phyloP scores from a whole-genome alignment of 2,797 vertebrate genomes.

The Chelmon rostratus region DNA sequence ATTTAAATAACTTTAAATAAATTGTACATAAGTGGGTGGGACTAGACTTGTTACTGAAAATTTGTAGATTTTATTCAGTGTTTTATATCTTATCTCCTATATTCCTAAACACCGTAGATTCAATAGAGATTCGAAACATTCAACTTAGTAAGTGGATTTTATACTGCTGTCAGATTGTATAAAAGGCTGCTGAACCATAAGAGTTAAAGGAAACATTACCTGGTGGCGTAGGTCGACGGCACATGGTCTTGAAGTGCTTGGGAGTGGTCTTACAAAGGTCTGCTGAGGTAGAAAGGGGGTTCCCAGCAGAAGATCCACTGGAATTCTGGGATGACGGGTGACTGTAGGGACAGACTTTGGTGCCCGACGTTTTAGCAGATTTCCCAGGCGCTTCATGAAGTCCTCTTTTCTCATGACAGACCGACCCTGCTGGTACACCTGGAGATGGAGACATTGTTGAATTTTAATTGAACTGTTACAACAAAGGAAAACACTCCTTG shows the following conservation, averaged over 20 bases:
- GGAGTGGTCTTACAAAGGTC: constrained; percentile 94
- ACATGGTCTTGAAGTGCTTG: constrained; percentile 97
- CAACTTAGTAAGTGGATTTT: not conserved
- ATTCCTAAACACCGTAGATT: not conserved
- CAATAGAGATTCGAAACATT: not conserved
- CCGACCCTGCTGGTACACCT: constrained; percentile 80
- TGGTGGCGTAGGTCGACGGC: constrained; percentile 92
- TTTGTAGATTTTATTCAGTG: not conserved
- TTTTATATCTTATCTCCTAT: not conserved
- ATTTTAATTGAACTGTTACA: not conserved
- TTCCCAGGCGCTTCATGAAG: constrained; percentile 88
- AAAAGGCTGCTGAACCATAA: not conserved
- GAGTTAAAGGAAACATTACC: constrained; percentile 73
- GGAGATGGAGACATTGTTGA: constrained; percentile 13
- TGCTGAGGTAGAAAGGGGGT: constrained; percentile 92
- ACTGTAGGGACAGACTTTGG: constrained; percentile 94
- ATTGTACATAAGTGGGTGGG: not conserved
- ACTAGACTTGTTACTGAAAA: not conserved
- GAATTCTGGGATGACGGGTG: constrained; percentile 87
- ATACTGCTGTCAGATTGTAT: not conserved
- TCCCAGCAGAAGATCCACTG: constrained; percentile 83
- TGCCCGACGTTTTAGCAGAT: constrained; percentile 84
- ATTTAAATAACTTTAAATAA: too few relatives aligned
- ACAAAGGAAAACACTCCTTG: not conserved
- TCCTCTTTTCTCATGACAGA: constrained; percentile 86